phyloP scores from a whole-genome alignment of 2,113 vertebrate species.

The Poeciliopsis retropinna region DNA sequence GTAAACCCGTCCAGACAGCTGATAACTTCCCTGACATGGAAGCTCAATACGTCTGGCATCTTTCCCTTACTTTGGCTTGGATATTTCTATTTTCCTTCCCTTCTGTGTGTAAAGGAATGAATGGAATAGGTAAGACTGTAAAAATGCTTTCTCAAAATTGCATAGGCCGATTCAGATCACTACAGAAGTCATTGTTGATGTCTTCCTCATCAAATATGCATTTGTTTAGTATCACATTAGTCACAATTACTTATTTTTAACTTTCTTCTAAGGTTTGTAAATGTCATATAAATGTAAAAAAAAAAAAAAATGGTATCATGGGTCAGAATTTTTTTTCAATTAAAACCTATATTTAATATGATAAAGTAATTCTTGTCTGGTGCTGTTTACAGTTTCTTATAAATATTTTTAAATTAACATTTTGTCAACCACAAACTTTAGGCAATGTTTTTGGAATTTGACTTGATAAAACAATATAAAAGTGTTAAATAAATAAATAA shows the following conservation, averaged over 20 bases:
- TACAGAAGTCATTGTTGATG: neutral
- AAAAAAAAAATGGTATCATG: neutral
- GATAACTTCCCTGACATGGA: slow-evolving; percentile 27
- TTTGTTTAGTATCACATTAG: neutral
- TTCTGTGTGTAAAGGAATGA: neutral
- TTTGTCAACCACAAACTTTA: too few species aligned
- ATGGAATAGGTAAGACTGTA: slow-evolving; percentile 30
- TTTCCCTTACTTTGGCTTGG: slow-evolving; percentile 21
- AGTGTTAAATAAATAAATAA: neutral
- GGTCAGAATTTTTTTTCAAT: neutral
- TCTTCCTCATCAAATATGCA: neutral
- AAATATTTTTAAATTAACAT: too few species aligned
- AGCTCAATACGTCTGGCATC: neutral
- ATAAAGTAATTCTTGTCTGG: too few species aligned
- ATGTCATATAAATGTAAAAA: too few species aligned
- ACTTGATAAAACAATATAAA: neutral
- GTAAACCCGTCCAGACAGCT: neutral
- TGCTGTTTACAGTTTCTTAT: too few species aligned
- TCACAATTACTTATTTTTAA: neutral
- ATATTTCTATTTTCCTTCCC: slow-evolving; percentile 27
- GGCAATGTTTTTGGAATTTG: too few species aligned
- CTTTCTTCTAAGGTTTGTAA: neutral
- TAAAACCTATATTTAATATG: neutral
- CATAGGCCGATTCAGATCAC: neutral
- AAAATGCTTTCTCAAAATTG: neutral